Evolutionary conservation across 1,140 invertebrate genomes (phyloP).

Genomic region (Planococcus citri): DNA sequence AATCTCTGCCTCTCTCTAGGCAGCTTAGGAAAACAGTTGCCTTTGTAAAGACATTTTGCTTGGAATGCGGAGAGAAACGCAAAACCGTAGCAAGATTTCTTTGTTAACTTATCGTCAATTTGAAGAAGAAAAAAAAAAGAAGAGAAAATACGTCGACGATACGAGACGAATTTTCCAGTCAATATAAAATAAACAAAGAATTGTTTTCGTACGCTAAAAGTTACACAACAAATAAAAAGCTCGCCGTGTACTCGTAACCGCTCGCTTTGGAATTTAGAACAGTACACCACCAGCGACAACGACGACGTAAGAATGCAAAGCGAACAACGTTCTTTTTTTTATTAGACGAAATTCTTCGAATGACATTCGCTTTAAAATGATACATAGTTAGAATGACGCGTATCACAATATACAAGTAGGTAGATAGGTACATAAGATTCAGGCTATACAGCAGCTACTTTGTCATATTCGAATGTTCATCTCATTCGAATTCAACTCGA

Average conservation of each 20-base stretch:
- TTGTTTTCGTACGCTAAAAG: not conserved
- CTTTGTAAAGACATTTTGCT: no score
- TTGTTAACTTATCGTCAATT: not conserved
- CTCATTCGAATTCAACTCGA: not conserved
- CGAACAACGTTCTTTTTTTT: not conserved
- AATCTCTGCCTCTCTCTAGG: no score
- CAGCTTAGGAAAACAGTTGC: no score
- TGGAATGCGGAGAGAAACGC: no score
- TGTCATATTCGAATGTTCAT: not conserved
- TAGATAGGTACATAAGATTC: no score
- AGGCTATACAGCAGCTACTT: no score
- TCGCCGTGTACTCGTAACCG: not conserved
- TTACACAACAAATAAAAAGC: not conserved
- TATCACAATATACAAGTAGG: not conserved
- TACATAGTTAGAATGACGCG: not conserved
- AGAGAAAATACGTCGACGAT: no score
- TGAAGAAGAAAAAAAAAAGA: not conserved
- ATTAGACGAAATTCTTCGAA: not conserved
- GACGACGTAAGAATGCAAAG: not conserved
- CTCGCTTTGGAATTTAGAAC: not conserved
- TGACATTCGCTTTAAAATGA: not conserved
- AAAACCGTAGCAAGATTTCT: not conserved
- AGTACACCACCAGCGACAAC: no score
- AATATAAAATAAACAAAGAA: conserved; percentile 1
- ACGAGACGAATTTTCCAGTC: conserved; percentile 2